Evolutionary conservation across 2,113 vertebrate species (phyloP).

Genomic region (Channa argus): DNA sequence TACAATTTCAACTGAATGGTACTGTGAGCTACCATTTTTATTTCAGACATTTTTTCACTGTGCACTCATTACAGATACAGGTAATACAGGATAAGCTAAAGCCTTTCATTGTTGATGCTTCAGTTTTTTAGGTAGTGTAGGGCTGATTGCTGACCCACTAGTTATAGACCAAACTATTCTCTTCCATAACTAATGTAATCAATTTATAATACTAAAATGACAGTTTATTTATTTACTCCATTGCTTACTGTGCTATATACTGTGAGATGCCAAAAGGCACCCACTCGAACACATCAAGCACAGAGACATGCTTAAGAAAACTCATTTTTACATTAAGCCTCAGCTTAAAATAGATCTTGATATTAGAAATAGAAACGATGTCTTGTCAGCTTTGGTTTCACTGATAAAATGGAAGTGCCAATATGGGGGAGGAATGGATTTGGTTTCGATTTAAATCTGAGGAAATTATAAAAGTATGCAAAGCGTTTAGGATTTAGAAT

Average conservation of each 20-base stretch:
- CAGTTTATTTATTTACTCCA: conserved; percentile 23
- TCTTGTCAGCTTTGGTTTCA: conserved; percentile 41
- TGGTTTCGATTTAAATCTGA: neutral
- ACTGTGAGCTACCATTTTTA: conserved; percentile 16
- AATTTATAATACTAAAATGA: neutral
- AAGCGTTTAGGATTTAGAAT: neutral
- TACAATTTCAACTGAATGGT: conserved; percentile 1
- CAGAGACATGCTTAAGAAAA: conserved; percentile 34
- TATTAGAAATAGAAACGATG: neutral
- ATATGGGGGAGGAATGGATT: neutral
- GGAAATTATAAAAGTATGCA: neutral
- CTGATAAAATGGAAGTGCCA: conserved; percentile 16
- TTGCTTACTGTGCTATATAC: conserved; percentile 23
- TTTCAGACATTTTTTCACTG: neutral
- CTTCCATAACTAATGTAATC: neutral
- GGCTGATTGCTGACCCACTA: neutral
- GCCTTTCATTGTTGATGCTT: neutral
- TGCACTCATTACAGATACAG: neutral
- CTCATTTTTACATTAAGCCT: conserved; percentile 20
- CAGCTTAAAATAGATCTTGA: neutral
- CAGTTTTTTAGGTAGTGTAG: neutral
- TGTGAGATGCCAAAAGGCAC: conserved; percentile 3
- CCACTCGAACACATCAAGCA: neutral
- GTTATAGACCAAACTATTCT: neutral
- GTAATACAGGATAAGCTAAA: neutral